Base-by-base conservation (phyloP, 2,888 invertebrate genomes). In the Yponomeuta plumbellus region DNA sequence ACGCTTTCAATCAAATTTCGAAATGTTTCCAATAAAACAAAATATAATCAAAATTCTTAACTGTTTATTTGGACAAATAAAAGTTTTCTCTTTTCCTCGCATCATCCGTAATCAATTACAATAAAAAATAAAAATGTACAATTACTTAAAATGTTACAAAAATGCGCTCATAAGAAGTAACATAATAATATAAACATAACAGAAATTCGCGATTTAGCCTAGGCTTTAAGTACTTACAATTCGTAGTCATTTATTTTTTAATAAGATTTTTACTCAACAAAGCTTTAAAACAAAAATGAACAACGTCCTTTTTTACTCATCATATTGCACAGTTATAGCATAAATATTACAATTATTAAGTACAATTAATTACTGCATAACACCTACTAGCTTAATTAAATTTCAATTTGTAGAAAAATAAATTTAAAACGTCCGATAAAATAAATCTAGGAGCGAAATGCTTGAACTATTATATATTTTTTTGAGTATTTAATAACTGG, bases 31-130 rank as follows among this genome's bases (percentile, higher is more conserved):
- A 86, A 83, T 79, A 74, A 87, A 85, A 87, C 80, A 72, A 75
- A 68, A 64, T 66, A 52, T 67, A 71, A 79, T 76, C 85, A 68
- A 87, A 90, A 87, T 84, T 86, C 86, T 88, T 89, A 88, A 80
- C 84, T 76, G 81, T 87, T 89, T 89, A 90, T 84, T 88, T 83
- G 80, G 84, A 88, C 86, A 88, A 89, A 87, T 84, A 80, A 85
- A 80, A 80, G 72, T 75, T 65, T 64, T 23, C 44, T 83, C 80
- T 79, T 80, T 78, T 74, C 74, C 80, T 80, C 80, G 81, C 44
- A 52, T 80, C 77, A 74, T 81, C 79, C 74, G 77, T 76, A 73
- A 74, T 72, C 75, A 76, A 17, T 79, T 80, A 78, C 80, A 79
- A 82, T 80, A 80, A 75, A 79, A 65, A 76, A 80, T 79, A 78